Base-by-base conservation (phyloP, 2,113 vertebrate genomes). In the Platycercus adscitus region DNA sequence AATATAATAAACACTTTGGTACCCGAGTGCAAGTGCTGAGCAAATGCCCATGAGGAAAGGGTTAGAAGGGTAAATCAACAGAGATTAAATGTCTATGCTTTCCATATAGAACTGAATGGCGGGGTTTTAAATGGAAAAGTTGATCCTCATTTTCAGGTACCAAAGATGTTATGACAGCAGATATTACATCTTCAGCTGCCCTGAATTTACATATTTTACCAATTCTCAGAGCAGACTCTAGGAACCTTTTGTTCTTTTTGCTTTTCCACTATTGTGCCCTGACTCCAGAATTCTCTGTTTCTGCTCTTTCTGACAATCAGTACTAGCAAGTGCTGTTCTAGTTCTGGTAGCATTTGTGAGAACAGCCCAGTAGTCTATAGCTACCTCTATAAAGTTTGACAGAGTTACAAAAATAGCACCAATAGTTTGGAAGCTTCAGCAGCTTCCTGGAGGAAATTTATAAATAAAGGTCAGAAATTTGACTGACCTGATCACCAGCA, bases 1-100 rank as follows among this genome's bases (percentile, higher is more conserved):
- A 91, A 79, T 93, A 46, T 61, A 81, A 94, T 71, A 83, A 93
- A 50, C 35, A 33, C 71, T 83, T 83, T 44, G 56, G 19, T 63
- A 71, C 11, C 68, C 5, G 0, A 68, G 39, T n/a, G 43, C 43
- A 71, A 56, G 29, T 50, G 26, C 56, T 94, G 64, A 86, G 19
- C 41, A 64, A 91, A 78, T 41, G 35, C 53, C 64, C 53, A 66
- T 72, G 89, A 93, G 50, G 86, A 95, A 80, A 72, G 35, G 13
- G 37, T 39, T 85, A 93, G 25, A 41, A 53, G 33, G 86, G 73
- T 92, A 95, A 93, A 96, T 93, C 66, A 69, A 33, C n/a, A 82
- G 56, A 86, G 35, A 29, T 81, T 84, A 79, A 90, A 91, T 65
- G 25, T 81, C 69, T 89, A 15, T 23, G 6, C 33, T 93, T 91